These are phyloP conservation scores for Stratiomys singularior DNA, from an alignment of 2,888 invertebrate species.

Conservation along the genomic window DNA sequence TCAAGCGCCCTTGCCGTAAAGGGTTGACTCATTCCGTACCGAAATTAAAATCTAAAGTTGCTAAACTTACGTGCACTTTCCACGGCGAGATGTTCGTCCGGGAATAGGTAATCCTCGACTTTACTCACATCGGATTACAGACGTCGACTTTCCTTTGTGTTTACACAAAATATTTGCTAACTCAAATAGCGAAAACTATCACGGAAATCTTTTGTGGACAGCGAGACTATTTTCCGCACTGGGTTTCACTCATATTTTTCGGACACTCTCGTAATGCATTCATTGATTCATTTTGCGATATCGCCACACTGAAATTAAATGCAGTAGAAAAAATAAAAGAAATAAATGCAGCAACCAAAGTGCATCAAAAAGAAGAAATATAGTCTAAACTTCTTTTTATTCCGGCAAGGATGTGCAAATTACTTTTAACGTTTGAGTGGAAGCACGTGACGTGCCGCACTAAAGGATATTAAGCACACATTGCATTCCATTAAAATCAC, in stretches of 20 bases:
- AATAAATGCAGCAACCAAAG: background rate
- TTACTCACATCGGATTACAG: constrained; percentile 21
- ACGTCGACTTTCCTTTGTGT: background rate
- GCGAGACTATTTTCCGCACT: constrained; percentile 7
- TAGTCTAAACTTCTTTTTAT: background rate
- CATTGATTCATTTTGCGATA: constrained; percentile 9
- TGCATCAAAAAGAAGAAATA: background rate
- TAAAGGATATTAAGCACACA: background rate
- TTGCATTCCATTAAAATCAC: background rate
- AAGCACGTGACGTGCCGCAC: constrained; percentile 1
- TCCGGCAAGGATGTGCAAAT: background rate
- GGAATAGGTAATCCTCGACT: constrained; percentile 26
- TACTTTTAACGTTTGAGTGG: background rate
- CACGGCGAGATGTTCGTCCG: constrained; percentile 11
- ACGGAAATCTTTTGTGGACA: constrained; percentile 5
- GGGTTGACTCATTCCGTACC: no score
- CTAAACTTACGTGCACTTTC: constrained; percentile 35
- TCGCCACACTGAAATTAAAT: background rate
- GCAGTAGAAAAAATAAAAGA: background rate
- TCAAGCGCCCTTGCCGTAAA: no score
- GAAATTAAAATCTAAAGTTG: no score
- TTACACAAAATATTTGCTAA: constrained; percentile 20
- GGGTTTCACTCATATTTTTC: constrained; percentile 27
- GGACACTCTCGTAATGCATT: background rate
- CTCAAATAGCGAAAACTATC: background rate